Evolutionary conservation across 2,113 vertebrate species (phyloP), one percentile per base, ranked within the genome.

Genomic region (Colossoma macropomum): DNA sequence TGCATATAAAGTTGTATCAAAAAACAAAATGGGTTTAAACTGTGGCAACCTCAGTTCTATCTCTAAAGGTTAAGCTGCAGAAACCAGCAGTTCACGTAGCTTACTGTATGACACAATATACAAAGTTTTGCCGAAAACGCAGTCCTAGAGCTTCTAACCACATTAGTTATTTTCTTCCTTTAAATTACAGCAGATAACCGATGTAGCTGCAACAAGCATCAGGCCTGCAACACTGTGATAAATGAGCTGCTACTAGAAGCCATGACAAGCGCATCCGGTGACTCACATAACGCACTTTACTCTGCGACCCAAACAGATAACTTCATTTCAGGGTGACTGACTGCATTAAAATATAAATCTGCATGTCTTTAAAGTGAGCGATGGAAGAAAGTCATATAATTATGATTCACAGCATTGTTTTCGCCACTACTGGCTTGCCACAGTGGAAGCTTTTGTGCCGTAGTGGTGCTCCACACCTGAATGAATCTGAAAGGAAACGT

Each of bases 201-300:
- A 17, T 25, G 16, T 28, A 19, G 16, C 63, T 19, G 27, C 5
- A 30, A 32, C 13, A 30, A 28, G 62, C 62, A n/a, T 30, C 62
- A 25, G 5, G 27, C 25, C 50, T 56, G 77, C 13, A 21, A 65
- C 34, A 23, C 38, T 41, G 28, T 69, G 77, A 56, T 69, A 69
- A 70, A 79, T 25, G 77, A 56, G 38, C 30, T 48, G 41, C 63
- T 79, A 13, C 16, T 79, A 16, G 27, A 70, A 70, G 30, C 48
- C 23, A 69, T 54, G 66, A 34, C 48, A 79, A 23, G 28, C 28
- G 30, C 56, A n/a, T 65, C 48, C 32, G n/a, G 48, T 38, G 50
- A 59, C 13, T 59, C 66, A 80, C 13, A 60, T 4, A 23, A 23
- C 3, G 10, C 7, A 25, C 52, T 80, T 38, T 59, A 12, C 45